Evolutionary conservation across 2,888 invertebrate genomes (phyloP), one percentile per base, ranked within the genome.

Genomic region (Cantharis rustica): DNA sequence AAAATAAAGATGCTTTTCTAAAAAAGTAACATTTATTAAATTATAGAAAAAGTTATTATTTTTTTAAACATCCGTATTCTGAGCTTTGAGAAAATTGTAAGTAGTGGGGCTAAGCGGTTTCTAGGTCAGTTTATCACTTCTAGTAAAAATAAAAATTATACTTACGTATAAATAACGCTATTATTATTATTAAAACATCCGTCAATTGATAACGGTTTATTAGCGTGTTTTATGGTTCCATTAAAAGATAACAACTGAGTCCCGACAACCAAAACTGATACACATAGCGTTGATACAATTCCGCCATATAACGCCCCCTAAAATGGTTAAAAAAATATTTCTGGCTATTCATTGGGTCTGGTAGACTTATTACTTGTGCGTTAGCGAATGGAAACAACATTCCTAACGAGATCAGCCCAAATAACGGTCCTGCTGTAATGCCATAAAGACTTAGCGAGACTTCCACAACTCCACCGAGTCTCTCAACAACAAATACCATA

Each of bases 361-460:
- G 4, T 16, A 17, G 0, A 11, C 4, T 31, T 3, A 64, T 88
- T 85, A 91, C 91, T 64, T 90, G 90, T 82, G 91, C 89, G 79
- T 91, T 92, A 0, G 91, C 91, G 82, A 91, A 91, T 0, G 93
- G 92, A 79, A 92, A 91, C n/a, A 93, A 89, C 83, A 93, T 92
- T 11, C 93, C 93, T 23, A 93, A 84, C 0, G 91, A 90, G 81
- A 94, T 94, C 0, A 93, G 86, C 0, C 93, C 93, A 2, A 93
- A 87, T 5, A 92, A 85, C 0, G 93, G 91, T 0, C 93, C 93
- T 17, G 92, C 90, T 0, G 92, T 91, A 1, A 93, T 89, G 0
- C 93, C 93, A 13, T 91, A 90, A 10, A 93, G 90, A 64, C 91
- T 91, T 31, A 91, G 88, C 0, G 90, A 90, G 3, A 94, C 90